Evolutionary conservation across 2,888 invertebrate genomes (phyloP), one percentile per base, ranked within the genome.

Genomic region (Platycheirus albimanus): DNA sequence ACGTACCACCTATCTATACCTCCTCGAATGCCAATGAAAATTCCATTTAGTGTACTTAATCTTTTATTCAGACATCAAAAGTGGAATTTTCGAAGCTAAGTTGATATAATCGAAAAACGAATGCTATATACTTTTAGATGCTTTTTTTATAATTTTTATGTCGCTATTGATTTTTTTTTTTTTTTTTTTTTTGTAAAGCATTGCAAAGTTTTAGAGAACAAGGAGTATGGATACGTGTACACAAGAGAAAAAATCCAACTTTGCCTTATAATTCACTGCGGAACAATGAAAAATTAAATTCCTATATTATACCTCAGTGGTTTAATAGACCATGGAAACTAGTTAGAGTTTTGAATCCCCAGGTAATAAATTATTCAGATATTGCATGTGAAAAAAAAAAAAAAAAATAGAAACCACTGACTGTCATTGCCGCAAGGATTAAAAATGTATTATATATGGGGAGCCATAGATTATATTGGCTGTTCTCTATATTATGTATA

Each of bases 281-380:
- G 70, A 54, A 75, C 69, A 75, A 76, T 76, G 76, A 71, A 81
- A 81, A 81, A 66, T 81, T 33, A 71, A 64, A 71, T 76, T 81
- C 38, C 47, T 38, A 71, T 61, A 41, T 41, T 47, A 58, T 52
- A 64, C 64, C 54, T 47, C 36, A 49, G 69, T 47, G 69, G 70
- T 70, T 81, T 71, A 71, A 76, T 66, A 71, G 76, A 76, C 81
- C 76, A 66, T 58, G 58, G 10, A 52, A 66, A 76, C 70, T 76
- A 81, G 81, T 71, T 71, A 71, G 76, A 52, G 56, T 41, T 54
- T 38, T 52, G 52, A 64, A 52, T 70, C 69, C 58, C 36, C 30
- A 41, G 58, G 66, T 67, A 71, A 71, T 81, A 81, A 81, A 76
- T 81, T 76, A 81, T 81, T 76, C 76, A 76, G 56, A 66, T 56